Evolutionary conservation across 2,113 vertebrate species (phyloP), one percentile per base, ranked within the genome.

Genomic region (Anseranas semipalmata): DNA sequence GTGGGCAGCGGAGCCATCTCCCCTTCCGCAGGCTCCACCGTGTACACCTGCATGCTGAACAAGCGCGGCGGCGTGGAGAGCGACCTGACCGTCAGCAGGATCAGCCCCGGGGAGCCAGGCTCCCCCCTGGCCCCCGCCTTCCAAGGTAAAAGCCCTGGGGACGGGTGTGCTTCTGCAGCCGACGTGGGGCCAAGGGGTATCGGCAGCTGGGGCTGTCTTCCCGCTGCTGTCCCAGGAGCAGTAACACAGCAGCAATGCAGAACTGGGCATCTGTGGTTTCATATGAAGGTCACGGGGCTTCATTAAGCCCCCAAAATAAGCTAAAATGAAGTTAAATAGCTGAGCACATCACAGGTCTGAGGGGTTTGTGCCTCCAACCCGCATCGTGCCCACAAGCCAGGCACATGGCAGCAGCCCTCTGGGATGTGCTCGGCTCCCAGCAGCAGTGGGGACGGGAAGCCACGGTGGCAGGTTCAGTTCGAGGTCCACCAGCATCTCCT

Each of bases 1-100:
- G 20, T 21, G 82, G 18, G 45, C 85, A 41, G 52, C 1, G 0
- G 10, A 28, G 52, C 25, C n/a, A 17, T 6, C 0, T 68, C 45
- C 62, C 41, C 19, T 24, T 62, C 41, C 62, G 1, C 30, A 99
- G 99, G 99, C 52, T 98, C 98, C 7, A 99, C 99, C 0, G 98
- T 99, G 45, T 99, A 99, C 87, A 99, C 99, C 58, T 99, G 99
- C 96, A 99, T 99, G 99, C 94, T 99, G 95, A 99, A 99, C 97
- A 93, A 71, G 37, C 96, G 35, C 1, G 99, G 99, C 0, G 99
- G 99, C 2, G 97, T 98, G 0, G 99, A 99, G 97, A 98, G 99
- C 0, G 99, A 99, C 97, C 98, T 99, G 95, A 99, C 99, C 0
- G 99, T 99, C 89, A 99, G 99, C 97, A 88, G 98, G 80, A 98